Evolutionary conservation across 2,797 vertebrate genomes (phyloP), one percentile per base, ranked within the genome.

Genomic region (Atherinosoma microstoma): DNA sequence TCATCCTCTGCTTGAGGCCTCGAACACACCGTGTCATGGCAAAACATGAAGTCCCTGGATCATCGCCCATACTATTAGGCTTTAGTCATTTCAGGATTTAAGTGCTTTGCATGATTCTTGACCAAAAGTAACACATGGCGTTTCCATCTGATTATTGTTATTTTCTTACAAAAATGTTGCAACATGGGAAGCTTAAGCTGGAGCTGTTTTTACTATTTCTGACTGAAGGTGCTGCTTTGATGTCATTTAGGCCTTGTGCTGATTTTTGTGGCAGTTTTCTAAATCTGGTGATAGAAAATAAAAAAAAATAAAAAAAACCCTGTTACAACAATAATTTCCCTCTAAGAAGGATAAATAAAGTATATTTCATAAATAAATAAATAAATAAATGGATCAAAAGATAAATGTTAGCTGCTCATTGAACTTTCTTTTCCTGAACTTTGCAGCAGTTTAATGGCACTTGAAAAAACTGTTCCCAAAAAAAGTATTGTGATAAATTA

Each of bases 1-100:
- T 76, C 78, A 70, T 68, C 42, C 29, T 45, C 30, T 32, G 29
- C 47, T 58, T 6, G 4, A 42, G 57, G 60, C 53, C 54, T 51
- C 11, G 3, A 38, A 58, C 51, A 59, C 34, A 15, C n/a, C 13
- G 45, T 1, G 38, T 27, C n/a, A 20, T 6, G 3, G 40, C 57
- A 61, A 49, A 60, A 53, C 16, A 40, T 10, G 6, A 68, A 45
- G 49, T 42, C 49, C 35, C 2, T 9, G 27, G 18, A 32, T 24
- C 51, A 49, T 20, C 42, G 7, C 40, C 15, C 24, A 0, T 3
- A 24, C 49, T 24, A 9, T 51, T 22, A 22, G 9, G 6, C 2
- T 11, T 47, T 47, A 47, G 15, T 22, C 42, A 64, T 51, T 51
- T 24, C 9, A 5, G 32, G 24, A 4, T 64, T 24, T 0, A 56